These are phyloP conservation scores for Barnardius zonarius DNA, from an alignment of 2,113 vertebrate genomes.

Conservation along the genomic window DNA sequence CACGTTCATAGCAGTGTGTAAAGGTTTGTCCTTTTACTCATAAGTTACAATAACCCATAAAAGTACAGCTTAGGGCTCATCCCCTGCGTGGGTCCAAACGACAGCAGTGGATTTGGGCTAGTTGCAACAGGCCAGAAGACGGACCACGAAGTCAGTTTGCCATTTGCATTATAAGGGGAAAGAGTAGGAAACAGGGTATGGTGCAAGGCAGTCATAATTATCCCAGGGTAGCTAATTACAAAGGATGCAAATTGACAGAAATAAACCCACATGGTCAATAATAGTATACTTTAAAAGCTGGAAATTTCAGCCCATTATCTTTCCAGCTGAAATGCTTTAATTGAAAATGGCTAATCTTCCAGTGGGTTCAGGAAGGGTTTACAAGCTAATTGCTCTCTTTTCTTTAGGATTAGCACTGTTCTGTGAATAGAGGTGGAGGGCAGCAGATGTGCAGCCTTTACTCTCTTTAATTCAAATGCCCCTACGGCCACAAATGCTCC, in stretches of 20 bases:
- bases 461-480: conserved; percentile 33
- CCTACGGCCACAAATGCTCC: conserved; percentile 31
- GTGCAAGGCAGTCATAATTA: background rate
- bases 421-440: conserved; percentile 28
- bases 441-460: conserved; percentile 47
- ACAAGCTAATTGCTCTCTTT: conserved; percentile 63
- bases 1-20: fast-evolving
- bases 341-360: conserved; percentile 71
- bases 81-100: fast-evolving
- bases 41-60: background rate
- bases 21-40: background rate
- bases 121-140: background rate
- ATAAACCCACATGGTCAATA: conserved; percentile 53
- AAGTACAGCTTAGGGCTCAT: background rate
- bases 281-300: conserved; percentile 42
- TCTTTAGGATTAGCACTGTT: conserved; percentile 55
- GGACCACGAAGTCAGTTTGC: background rate
- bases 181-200: background rate
- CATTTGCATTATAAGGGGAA: background rate
- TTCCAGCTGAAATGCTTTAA: conserved; percentile 65
- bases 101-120: background rate
- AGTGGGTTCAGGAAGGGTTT: conserved; percentile 56
- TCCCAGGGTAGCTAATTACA: conserved; percentile 35
- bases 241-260: conserved; percentile 24
- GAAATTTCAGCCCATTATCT: conserved; percentile 56